Conservation (phyloP, 1,140 invertebrate species). For the Drosophila sechellia region DNA sequence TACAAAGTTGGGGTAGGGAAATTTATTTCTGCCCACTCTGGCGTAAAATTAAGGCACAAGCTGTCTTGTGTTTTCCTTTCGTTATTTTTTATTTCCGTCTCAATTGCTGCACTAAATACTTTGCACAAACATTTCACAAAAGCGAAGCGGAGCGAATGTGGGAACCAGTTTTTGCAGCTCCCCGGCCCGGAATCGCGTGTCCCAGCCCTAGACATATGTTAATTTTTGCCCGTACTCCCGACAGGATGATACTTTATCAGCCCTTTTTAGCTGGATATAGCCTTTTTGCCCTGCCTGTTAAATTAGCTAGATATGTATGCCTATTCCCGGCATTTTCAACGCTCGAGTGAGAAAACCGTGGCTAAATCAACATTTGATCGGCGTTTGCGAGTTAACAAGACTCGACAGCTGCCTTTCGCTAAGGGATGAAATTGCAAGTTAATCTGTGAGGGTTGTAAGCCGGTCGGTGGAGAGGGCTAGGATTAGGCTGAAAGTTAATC, state of each 20-base stretch:
- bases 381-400: constrained; percentile 61
- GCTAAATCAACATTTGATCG: constrained; percentile 72
- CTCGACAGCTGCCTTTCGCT: constrained; percentile 21
- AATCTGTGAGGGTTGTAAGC: background rate
- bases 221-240: constrained; percentile 30
- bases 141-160: constrained; percentile 26
- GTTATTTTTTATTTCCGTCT: constrained; percentile 65
- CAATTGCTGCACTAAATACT: constrained; percentile 76
- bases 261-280: constrained; percentile 15
- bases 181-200: constrained; percentile 34
- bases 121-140: constrained; percentile 57
- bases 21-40: constrained; percentile 61
- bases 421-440: constrained; percentile 6
- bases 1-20: constrained; percentile 22
- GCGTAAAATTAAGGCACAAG: constrained; percentile 66
- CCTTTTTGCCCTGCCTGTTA: constrained; percentile 10
- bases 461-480: background rate
- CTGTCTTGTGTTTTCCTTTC: constrained; percentile 35
- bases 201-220: constrained; percentile 62
- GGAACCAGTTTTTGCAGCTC: constrained; percentile 53
- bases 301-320: constrained; percentile 36
- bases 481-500: constrained; percentile 6
- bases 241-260: constrained; percentile 41
- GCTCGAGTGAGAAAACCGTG: constrained; percentile 62
- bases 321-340: constrained; percentile 64